Evolutionary conservation across 2,888 invertebrate species (phyloP).

Genomic region (Coelopa pilipes): DNA sequence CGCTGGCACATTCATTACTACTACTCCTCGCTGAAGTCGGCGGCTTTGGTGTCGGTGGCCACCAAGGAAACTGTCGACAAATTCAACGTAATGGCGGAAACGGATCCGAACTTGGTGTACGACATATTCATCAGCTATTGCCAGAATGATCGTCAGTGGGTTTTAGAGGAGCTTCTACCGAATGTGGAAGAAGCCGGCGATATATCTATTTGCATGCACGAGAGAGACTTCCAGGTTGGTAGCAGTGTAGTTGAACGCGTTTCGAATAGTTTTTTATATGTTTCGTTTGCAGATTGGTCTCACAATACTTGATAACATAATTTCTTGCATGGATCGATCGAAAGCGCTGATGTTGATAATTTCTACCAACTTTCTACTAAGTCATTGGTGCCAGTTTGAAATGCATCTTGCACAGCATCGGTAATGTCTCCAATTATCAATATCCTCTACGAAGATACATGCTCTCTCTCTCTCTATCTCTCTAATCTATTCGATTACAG

Average conservation of each 20-base stretch:
- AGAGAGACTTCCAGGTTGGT: slow-evolving; percentile 74
- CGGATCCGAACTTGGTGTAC: slow-evolving; percentile 67
- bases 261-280: background rate
- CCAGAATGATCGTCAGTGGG: slow-evolving; percentile 74
- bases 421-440: slow-evolving; percentile 52
- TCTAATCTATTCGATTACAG: slow-evolving; percentile 57
- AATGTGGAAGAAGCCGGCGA: slow-evolving; percentile 72
- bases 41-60: slow-evolving; percentile 70
- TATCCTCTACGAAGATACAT: too few relatives aligned
- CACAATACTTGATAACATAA: slow-evolving; percentile 77
- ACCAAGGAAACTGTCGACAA: slow-evolving; percentile 65
- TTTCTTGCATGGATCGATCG: slow-evolving; percentile 76
- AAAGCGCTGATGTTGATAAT: slow-evolving; percentile 74
- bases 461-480: too few relatives aligned
- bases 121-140: slow-evolving; percentile 79
- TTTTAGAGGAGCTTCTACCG: slow-evolving; percentile 73
- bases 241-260: background rate
- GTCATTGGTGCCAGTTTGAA: slow-evolving; percentile 81
- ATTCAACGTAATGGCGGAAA: slow-evolving; percentile 50
- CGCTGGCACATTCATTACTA: slow-evolving; percentile 72
- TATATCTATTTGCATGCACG: slow-evolving; percentile 75
- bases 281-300: slow-evolving; percentile 69
- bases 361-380: slow-evolving; percentile 73
- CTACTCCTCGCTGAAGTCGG: slow-evolving; percentile 71
- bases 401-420: slow-evolving; percentile 77